Evolutionary conservation across 2,888 invertebrate species (phyloP), one percentile per base, ranked within the genome.

Genomic region (Athalia cordata): DNA sequence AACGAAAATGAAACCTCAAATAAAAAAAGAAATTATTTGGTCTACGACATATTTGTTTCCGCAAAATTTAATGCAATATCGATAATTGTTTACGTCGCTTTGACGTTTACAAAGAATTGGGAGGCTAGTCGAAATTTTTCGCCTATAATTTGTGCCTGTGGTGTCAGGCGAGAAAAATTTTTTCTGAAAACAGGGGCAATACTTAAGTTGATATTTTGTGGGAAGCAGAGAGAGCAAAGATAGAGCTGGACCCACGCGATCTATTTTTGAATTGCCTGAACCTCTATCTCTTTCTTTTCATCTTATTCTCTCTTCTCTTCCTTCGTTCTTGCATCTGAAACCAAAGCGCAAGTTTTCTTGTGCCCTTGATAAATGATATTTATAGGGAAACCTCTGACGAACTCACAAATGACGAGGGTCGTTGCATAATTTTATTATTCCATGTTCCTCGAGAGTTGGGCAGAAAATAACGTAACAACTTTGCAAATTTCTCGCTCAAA

Each of bases 251-350:
- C 83, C 83, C 83, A 82, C 83, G 81, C 83, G 81, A 80, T 84
- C 84, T 83, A 84, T 84, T 84, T 84, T 83, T 81, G 83, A 83
- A 78, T 59, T 64, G 59, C 59, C 77, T 59, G 55, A 45, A 11
- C 11, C 66, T 76, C 78, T 65, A 55, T 78, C 76, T 78, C 68
- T 78, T 62, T 75, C 57, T 78, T 57, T 45, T 9, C 52, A 70
- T 15, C 76, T 64, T 49, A 43, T 29, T 67, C 50, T 9, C 57
- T 77, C 45, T 57, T 13, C 29, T 43, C 15, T 45, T 52, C 11
- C 45, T 11, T 55, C 62, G 29, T 29, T 29, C 29, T 29, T 75
- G 72, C 72, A 66, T 57, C 52, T 59, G 61, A 77, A 70, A 29
- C 11, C 57, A n/a, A 61, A 75, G 15, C 75, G 45, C 29, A 75